Evolutionary conservation across 2,888 invertebrate genomes (phyloP).

Genomic region (Thecophora atra): DNA sequence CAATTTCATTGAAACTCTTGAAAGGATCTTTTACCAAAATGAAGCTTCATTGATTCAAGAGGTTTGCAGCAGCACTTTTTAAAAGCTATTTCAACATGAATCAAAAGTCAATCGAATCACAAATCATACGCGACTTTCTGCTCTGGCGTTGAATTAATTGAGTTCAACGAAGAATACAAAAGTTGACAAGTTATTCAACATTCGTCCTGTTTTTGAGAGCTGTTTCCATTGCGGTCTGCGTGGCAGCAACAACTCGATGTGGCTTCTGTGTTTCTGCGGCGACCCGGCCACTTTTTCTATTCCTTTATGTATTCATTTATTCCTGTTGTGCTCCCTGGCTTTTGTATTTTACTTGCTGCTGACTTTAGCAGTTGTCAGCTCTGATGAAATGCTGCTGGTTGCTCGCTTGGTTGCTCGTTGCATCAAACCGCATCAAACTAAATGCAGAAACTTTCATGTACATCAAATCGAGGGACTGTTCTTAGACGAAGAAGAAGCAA

Average conservation of each 20-base stretch:
- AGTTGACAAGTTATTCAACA: not conserved
- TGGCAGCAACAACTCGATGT: not conserved
- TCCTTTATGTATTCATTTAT: not conserved
- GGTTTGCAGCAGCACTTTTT: too few relatives aligned
- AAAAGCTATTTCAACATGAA: too few relatives aligned
- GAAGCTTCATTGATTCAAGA: too few relatives aligned
- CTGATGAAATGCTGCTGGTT: not conserved
- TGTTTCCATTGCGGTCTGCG: not conserved
- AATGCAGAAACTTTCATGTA: not conserved
- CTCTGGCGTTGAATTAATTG: too few relatives aligned
- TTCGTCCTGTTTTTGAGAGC: not conserved
- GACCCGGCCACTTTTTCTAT: not conserved
- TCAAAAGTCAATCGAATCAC: too few relatives aligned
- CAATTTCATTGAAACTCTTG: too few relatives aligned
- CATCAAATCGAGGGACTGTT: not conserved
- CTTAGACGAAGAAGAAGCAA: not conserved
- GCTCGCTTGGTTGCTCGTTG: not conserved
- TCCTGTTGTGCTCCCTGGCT: not conserved
- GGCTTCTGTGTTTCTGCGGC: conserved; percentile 2
- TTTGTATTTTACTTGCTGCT: not conserved
- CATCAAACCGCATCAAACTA: not conserved
- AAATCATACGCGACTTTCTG: too few relatives aligned
- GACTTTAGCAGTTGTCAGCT: too few relatives aligned
- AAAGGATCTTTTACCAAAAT: too few relatives aligned
- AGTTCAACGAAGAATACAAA: not conserved